phyloP scores from a whole-genome alignment of 2,113 vertebrate species.

The Clupea harengus region DNA sequence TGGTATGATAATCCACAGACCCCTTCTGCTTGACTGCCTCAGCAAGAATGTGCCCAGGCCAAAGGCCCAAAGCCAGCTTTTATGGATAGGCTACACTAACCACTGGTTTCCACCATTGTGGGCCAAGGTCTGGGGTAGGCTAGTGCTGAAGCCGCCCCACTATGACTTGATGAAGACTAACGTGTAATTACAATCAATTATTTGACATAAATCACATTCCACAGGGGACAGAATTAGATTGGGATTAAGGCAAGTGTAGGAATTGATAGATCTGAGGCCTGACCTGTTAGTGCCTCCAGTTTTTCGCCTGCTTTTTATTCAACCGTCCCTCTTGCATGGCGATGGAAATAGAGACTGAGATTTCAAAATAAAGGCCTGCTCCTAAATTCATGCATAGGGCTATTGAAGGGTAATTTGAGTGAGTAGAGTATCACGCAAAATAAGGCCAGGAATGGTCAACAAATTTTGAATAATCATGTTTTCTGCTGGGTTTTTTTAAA shows the following conservation, averaged over 20 bases:
- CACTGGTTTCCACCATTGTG: not conserved
- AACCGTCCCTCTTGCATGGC: no score
- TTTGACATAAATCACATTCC: not conserved
- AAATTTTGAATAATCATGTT: no score
- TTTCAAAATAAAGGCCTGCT: no score
- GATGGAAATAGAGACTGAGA: no score
- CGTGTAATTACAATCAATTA: slow-evolving; percentile 1
- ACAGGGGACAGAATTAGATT: not conserved
- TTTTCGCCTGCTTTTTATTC: no score
- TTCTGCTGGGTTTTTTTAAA: no score
- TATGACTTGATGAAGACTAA: not conserved
- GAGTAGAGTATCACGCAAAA: no score
- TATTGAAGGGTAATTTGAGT: no score
- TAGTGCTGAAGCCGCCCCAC: not conserved
- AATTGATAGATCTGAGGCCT: not conserved
- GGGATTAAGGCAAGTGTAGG: not conserved
- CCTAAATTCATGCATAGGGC: no score
- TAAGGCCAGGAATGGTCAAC: no score
- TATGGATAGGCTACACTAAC: not conserved
- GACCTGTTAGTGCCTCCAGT: no score
- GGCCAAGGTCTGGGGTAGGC: not conserved
- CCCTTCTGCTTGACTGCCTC: not conserved
- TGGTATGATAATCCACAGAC: slow-evolving; percentile 24
- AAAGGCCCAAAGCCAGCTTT: not conserved
- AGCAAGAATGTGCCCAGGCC: not conserved